Conservation (phyloP, 2,113 vertebrate species). For the Macroglossus sobrinus region DNA sequence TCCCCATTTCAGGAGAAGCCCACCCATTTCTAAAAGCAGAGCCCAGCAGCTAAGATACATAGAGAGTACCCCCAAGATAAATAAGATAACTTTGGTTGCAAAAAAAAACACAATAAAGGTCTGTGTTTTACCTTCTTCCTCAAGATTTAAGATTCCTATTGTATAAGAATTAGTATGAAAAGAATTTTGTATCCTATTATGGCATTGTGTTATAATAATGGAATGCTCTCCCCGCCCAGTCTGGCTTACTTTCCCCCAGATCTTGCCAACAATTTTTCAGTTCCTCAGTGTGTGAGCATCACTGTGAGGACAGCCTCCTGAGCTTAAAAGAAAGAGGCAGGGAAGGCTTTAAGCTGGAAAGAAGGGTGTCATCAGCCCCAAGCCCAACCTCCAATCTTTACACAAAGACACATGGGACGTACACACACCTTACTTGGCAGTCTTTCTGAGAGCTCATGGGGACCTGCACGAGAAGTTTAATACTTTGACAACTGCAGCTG, state of each 20-base stretch:
- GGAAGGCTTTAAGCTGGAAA: constrained; percentile 58
- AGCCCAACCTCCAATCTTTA: not conserved
- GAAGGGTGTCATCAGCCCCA: not conserved
- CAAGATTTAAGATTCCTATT: constrained; percentile 73
- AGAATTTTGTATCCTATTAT: constrained; percentile 80
- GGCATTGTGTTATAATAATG: constrained; percentile 85
- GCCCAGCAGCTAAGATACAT: no score
- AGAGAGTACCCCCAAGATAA: not conserved
- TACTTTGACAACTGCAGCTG: constrained; percentile 53
- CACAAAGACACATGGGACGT: rapidly evolving
- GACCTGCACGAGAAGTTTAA: constrained; percentile 43
- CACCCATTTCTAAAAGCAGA: not conserved
- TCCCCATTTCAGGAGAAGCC: not conserved
- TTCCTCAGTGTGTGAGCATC: constrained; percentile 52
- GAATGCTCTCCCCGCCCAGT: constrained; percentile 81
- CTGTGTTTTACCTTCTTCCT: not conserved
- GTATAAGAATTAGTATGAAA: constrained; percentile 82
- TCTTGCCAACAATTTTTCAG: constrained; percentile 76
- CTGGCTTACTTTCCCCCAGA: constrained; percentile 48
- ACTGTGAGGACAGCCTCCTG: constrained; percentile 70
- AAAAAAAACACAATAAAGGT: not conserved
- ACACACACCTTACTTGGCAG: not conserved
- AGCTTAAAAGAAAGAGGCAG: constrained; percentile 56
- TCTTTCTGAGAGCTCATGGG: constrained; percentile 19
- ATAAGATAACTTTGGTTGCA: not conserved